phyloP scores from a whole-genome alignment of 2,113 vertebrate genomes.

The Orycteropus afer region DNA sequence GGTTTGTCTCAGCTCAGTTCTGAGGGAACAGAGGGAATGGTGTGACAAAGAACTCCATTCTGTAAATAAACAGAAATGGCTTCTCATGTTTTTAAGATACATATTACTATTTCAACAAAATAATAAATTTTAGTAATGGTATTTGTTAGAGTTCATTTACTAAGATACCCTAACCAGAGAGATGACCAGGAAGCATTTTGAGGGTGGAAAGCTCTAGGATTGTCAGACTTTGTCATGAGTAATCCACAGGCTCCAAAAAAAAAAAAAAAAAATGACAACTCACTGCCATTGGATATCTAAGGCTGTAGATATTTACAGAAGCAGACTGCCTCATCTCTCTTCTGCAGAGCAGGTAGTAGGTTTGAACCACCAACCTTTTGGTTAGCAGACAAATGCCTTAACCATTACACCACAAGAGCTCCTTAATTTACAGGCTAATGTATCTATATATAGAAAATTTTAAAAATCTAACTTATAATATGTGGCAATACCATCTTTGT shows the following conservation, averaged over 20 bases:
- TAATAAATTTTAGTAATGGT: not conserved
- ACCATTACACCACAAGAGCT: too few relatives aligned
- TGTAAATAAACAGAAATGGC: not conserved
- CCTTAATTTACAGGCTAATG: too few relatives aligned
- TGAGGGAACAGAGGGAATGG: not conserved
- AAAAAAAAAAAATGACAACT: too few relatives aligned
- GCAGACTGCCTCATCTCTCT: too few relatives aligned
- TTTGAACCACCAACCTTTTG: too few relatives aligned
- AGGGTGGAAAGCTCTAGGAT: not conserved
- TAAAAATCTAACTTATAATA: not conserved
- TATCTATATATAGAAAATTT: not conserved
- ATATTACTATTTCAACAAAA: not conserved
- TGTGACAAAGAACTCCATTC: not conserved
- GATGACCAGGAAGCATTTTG: not conserved
- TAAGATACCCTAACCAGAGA: not conserved
- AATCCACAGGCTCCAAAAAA: not conserved
- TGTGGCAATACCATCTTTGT: not conserved
- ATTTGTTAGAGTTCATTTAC: slow-evolving; percentile 44
- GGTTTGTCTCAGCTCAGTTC: not conserved
- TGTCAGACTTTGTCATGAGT: not conserved
- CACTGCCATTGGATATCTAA: too few relatives aligned
- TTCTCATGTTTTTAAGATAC: not conserved
- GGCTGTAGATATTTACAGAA: too few relatives aligned
- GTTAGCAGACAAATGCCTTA: too few relatives aligned
- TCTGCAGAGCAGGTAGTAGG: too few relatives aligned